Percentiles rank a stretch among this genome's conserved stretches.
Conservation (phyloP, 2,888 invertebrate genomes). For the Acleris sparsana region DNA sequence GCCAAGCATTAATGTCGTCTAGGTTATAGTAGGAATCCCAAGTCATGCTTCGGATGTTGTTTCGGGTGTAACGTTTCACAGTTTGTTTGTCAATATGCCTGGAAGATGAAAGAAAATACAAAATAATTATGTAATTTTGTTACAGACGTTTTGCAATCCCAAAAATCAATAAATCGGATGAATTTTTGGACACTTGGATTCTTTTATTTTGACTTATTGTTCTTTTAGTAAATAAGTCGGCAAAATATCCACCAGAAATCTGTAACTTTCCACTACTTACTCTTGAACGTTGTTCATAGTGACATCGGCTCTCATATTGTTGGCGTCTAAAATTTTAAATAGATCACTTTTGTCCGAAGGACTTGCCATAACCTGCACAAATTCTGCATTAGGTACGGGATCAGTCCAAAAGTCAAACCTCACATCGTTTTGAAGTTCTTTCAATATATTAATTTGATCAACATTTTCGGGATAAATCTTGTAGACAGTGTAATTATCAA, state of each 20-base stretch:
- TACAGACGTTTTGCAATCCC: too few species aligned
- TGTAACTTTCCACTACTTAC: slow-evolving; percentile 59
- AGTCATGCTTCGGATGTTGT: slow-evolving; percentile 61
- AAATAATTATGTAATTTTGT: background rate
- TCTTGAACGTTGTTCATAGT: slow-evolving; percentile 76
- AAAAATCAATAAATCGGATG: too few species aligned
- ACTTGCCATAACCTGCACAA: slow-evolving; percentile 70
- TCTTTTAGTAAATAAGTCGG: too few species aligned
- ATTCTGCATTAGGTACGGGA: slow-evolving; percentile 57
- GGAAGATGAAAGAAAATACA: slow-evolving; percentile 40
- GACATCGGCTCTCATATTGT: slow-evolving; percentile 69
- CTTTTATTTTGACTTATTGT: too few species aligned
- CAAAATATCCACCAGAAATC: too few species aligned
- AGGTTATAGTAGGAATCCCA: slow-evolving; percentile 85
- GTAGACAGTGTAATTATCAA: slow-evolving; percentile 78
- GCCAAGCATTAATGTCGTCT: slow-evolving; percentile 84
- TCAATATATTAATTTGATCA: slow-evolving; percentile 76
- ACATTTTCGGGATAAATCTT: slow-evolving; percentile 77
- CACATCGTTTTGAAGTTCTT: slow-evolving; percentile 67
- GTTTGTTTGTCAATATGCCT: slow-evolving; percentile 80
- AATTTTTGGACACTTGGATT: too few species aligned
- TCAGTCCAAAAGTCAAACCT: slow-evolving; percentile 76
- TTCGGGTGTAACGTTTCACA: slow-evolving; percentile 56
- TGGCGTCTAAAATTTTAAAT: slow-evolving; percentile 56
- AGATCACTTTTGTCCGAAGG: slow-evolving; percentile 63